Evolutionary conservation across 2,113 vertebrate species (phyloP), one percentile per base, ranked within the genome.

Genomic region (Rhea americana): DNA sequence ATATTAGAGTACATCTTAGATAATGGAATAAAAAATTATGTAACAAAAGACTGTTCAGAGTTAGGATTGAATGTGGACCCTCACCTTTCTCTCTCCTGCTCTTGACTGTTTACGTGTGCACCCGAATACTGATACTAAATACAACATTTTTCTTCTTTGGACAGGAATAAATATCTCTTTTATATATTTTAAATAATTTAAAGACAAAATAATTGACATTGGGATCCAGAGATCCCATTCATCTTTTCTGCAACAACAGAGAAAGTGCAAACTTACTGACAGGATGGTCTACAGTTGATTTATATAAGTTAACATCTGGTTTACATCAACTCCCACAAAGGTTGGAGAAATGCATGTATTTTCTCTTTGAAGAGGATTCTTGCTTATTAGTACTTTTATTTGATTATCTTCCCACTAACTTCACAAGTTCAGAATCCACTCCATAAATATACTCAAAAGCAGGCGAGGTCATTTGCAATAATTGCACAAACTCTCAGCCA

Each of bases 1-100:
- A 45, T 89, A 77, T 74, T 92, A 74, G 32, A 94, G 59, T 63
- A 77, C 37, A 76, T 89, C 79, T 92, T 63, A 58, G 59, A 53
- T 70, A 93, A 85, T 14, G 14, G 53, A 73, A 93, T 43, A 87
- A 11, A 93, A 85, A 82, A 87, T 91, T 66, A 93, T 17, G 22
- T 84, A 94, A 92, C 70, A 65, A 53, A 75, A 78, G 61, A 68
- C 47, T 70, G 21, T 56, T 86, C 76, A 89, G 79, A 66, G 13
- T 43, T n/a, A 71, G 63, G 37, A 75, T 68, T 91, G 72, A 75
- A 65, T 26, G 41, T 45, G 28, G 70, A 82, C 7, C 58, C 25
- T 84, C 41, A 72, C 35, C 58, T 88, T 86, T 39, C 45, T 53
- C 28, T 61, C 47, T 65, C 53, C 43, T 19, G 45, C 37, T 78